Conservation (phyloP, 1,140 invertebrate genomes). For the Paracyclopina nana region DNA sequence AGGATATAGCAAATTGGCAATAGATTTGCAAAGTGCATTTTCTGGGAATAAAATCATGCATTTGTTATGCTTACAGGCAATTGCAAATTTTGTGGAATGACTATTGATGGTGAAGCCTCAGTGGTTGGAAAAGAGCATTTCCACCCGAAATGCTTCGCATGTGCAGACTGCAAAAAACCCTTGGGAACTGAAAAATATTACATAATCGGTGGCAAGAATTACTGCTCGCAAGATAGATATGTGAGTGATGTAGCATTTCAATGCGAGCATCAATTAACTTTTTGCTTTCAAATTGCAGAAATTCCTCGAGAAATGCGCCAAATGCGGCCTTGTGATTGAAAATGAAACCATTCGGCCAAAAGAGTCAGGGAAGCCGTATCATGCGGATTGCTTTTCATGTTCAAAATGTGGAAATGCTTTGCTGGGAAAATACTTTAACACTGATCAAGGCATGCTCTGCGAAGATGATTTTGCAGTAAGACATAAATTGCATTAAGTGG, state of each 20-base stretch:
- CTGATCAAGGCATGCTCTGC: not conserved
- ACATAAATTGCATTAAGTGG: no score
- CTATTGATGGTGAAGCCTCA: slow-evolving; percentile 1
- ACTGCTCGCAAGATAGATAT: not conserved
- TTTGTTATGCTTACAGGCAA: no score
- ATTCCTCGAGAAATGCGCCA: slow-evolving; percentile 1
- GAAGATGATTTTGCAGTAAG: not conserved
- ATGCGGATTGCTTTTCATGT: not conserved
- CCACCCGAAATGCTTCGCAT: not conserved
- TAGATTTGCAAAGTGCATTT: no score
- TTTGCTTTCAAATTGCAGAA: not conserved
- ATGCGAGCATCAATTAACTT: not conserved
- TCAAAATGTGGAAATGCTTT: not conserved
- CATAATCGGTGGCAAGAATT: not conserved
- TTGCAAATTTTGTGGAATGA: not conserved
- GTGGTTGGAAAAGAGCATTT: not conserved
- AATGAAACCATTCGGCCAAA: not conserved
- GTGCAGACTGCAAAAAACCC: not conserved
- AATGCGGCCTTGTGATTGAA: not conserved
- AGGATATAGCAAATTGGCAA: no score
- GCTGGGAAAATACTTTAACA: not conserved
- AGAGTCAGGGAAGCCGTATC: not conserved
- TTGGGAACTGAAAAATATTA: not conserved
- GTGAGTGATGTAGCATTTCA: not conserved
- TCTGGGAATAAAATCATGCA: no score